Percentiles rank a stretch among this genome's conserved stretches.
Evolutionary conservation across 2,888 invertebrate genomes (phyloP).

Genomic region (Dione vanillae): DNA sequence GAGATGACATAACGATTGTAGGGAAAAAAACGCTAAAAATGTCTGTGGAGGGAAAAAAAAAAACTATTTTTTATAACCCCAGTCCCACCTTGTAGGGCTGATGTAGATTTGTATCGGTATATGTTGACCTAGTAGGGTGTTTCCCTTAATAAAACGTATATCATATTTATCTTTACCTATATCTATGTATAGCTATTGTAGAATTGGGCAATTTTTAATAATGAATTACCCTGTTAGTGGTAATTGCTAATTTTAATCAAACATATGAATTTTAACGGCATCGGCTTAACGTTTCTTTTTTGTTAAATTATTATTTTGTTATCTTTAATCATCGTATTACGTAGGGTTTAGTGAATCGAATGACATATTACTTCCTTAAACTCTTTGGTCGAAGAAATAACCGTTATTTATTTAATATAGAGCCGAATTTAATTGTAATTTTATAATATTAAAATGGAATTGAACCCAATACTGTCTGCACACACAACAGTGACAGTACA

Average conservation of each 20-base stretch:
- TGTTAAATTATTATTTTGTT: not conserved
- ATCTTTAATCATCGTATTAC: not conserved
- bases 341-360: not conserved
- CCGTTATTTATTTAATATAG: not conserved
- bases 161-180: slow-evolving; percentile 27
- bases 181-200: slow-evolving; percentile 17
- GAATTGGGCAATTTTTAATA: slow-evolving; percentile 20
- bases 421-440: too few relatives aligned
- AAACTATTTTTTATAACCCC: slow-evolving; percentile 54
- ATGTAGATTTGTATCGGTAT: slow-evolving; percentile 46
- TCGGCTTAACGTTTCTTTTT: not conserved
- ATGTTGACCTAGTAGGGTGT: slow-evolving; percentile 34
- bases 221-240: slow-evolving; percentile 4
- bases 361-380: not conserved
- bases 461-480: not conserved
- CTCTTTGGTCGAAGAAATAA: not conserved
- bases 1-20: slow-evolving; percentile 64
- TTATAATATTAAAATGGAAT: not conserved
- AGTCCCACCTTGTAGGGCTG: slow-evolving; percentile 42
- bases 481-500: not conserved
- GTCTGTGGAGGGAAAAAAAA: slow-evolving; percentile 48
- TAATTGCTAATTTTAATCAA: slow-evolving; percentile 12
- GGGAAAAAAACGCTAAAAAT: slow-evolving; percentile 54
- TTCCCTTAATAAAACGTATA: slow-evolving; percentile 19
- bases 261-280: slow-evolving; percentile 2